Percentiles rank a stretch among this genome's conserved stretches.
phyloP scores from a whole-genome alignment of 1,140 invertebrate genomes.

The Drosophila nigromelanica region DNA sequence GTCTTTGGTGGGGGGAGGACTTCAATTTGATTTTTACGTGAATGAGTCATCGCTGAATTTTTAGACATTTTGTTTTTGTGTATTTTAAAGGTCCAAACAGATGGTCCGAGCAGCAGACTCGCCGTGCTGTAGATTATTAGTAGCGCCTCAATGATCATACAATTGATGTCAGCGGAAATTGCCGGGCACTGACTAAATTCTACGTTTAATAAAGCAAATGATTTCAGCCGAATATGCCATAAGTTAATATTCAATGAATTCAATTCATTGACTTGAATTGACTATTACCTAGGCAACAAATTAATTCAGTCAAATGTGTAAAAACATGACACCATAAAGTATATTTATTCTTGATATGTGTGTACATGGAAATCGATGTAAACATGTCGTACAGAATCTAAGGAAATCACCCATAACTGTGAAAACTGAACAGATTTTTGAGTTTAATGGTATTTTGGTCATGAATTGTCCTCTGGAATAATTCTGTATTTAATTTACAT shows the following conservation, averaged over 20 bases:
- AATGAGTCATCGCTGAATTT: conserved; percentile 73
- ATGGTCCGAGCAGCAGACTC: conserved; percentile 48
- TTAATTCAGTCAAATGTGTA: no score
- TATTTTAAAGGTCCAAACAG: conserved; percentile 62
- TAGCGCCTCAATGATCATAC: conserved; percentile 40
- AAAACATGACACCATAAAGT: no score
- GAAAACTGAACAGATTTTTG: no score
- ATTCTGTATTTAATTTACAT: no score
- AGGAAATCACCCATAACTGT: no score
- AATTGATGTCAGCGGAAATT: conserved; percentile 76
- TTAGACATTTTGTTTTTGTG: conserved; percentile 66
- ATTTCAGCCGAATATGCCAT: not conserved
- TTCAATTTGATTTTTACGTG: conserved; percentile 59
- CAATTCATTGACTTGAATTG: not conserved
- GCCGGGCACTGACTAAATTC: conserved; percentile 16
- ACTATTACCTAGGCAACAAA: no score
- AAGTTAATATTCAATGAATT: not conserved
- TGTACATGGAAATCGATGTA: no score
- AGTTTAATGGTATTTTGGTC: no score
- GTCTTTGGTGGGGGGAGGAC: not conserved
- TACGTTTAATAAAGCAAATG: not conserved
- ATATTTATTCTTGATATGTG: no score
- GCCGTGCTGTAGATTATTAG: conserved; percentile 55
- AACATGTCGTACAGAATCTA: no score
- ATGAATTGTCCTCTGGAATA: no score